Evolutionary conservation across 2,113 vertebrate species (phyloP).

Genomic region (Manacus vitellinus): DNA sequence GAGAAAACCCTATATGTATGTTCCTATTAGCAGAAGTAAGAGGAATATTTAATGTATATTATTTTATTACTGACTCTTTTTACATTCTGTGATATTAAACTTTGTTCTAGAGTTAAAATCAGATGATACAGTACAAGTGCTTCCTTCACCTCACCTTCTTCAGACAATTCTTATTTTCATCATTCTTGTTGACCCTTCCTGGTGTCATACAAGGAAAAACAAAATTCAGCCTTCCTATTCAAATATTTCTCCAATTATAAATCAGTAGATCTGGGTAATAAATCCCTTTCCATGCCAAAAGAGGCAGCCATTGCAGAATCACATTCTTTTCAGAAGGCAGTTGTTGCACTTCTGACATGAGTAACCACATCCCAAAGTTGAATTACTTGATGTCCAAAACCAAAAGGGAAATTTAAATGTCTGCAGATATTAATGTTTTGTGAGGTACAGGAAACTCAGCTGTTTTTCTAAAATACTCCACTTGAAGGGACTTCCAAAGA

Average conservation of each 20-base stretch:
- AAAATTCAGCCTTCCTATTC: background rate
- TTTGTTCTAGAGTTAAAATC: background rate
- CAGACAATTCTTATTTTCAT: background rate
- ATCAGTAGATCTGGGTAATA: background rate
- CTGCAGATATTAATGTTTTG: background rate
- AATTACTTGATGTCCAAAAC: background rate
- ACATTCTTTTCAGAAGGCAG: background rate
- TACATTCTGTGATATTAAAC: slow-evolving; percentile 10
- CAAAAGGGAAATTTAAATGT: background rate
- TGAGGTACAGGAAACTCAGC: background rate
- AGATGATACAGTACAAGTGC: background rate
- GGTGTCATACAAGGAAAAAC: background rate
- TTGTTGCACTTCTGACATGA: background rate
- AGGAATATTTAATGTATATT: slow-evolving; percentile 29
- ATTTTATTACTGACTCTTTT: slow-evolving; percentile 50
- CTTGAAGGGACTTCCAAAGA: background rate
- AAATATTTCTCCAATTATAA: background rate
- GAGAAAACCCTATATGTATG: background rate
- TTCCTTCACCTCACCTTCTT: slow-evolving; percentile 1
- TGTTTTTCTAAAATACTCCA: background rate
- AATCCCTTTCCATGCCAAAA: background rate
- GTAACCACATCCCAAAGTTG: background rate
- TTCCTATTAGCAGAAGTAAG: slow-evolving; percentile 15
- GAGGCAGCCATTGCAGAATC: background rate
- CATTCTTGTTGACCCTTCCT: background rate